Evolutionary conservation across 2,113 vertebrate genomes (phyloP).

Genomic region (Poeciliopsis occidentalis): DNA sequence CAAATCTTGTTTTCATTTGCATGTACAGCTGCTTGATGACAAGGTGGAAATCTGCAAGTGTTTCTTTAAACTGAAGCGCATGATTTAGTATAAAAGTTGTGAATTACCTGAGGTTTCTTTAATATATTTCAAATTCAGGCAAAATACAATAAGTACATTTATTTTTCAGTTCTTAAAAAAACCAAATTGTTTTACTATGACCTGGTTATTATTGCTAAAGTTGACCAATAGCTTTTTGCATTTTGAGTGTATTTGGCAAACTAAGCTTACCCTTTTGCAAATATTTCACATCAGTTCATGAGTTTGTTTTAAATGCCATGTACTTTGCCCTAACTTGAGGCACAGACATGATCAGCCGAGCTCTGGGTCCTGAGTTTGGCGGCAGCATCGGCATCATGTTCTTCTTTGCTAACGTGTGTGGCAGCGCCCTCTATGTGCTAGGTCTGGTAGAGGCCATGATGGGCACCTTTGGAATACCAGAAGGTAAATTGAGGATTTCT

Average conservation of each 20-base stretch:
- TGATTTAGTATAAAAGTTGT: too few species aligned
- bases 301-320: background rate
- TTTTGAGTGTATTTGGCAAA: too few species aligned
- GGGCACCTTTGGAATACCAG: slow-evolving; percentile 82
- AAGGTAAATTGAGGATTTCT: slow-evolving; percentile 70
- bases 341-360: slow-evolving; percentile 93
- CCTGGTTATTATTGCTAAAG: too few species aligned
- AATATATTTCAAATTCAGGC: background rate
- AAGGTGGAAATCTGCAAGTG: too few species aligned
- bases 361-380: slow-evolving; percentile 90
- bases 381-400: slow-evolving; percentile 94
- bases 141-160: background rate
- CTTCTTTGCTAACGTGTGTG: slow-evolving; percentile 90
- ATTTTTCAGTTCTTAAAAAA: background rate
- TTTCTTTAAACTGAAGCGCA: background rate
- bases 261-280: background rate
- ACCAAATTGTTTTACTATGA: background rate
- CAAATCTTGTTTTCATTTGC: background rate
- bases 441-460: slow-evolving; percentile 89
- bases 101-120: too few species aligned
- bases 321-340: slow-evolving; percentile 54
- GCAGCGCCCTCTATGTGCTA: slow-evolving; percentile 87
- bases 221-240: too few species aligned
- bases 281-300: background rate
- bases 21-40: background rate